Percentiles rank a stretch among this genome's conserved stretches.
These are phyloP conservation scores for Trissolcus brochymenae DNA, from an alignment of 2,888 invertebrate genomes.

Conservation along the genomic window DNA sequence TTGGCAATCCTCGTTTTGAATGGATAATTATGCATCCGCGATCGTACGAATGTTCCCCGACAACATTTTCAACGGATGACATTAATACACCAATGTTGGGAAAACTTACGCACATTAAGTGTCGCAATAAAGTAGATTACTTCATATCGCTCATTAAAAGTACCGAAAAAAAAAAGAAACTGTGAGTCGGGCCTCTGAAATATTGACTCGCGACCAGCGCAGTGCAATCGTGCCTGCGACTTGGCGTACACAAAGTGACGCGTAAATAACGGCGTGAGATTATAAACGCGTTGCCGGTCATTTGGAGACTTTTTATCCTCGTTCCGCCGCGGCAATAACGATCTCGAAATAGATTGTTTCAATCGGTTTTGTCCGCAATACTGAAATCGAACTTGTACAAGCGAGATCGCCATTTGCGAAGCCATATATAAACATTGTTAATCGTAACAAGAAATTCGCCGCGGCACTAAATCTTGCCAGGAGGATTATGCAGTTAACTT, in stretches of 20 bases:
- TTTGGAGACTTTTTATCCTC: slow-evolving; percentile 8
- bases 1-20: slow-evolving; percentile 36
- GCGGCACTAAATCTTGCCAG: slow-evolving; percentile 33
- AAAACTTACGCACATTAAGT: slow-evolving; percentile 21
- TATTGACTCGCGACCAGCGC: not conserved
- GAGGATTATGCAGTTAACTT: slow-evolving; percentile 38
- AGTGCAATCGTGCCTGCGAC: not conserved
- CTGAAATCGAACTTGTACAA: slow-evolving; percentile 43
- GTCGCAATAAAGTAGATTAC: slow-evolving; percentile 19
- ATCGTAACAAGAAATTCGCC: slow-evolving; percentile 51
- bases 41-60: slow-evolving; percentile 10
- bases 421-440: slow-evolving; percentile 49
- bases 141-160: slow-evolving; percentile 14
- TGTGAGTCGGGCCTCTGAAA: not conserved
- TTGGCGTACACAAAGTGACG: slow-evolving; percentile 1
- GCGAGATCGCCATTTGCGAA: slow-evolving; percentile 26
- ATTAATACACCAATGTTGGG: slow-evolving; percentile 11
- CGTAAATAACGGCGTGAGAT: slow-evolving; percentile 29
- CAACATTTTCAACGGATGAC: slow-evolving; percentile 20
- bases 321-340: not conserved
- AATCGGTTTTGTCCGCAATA: slow-evolving; percentile 37
- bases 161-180: slow-evolving; percentile 12
- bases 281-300: slow-evolving; percentile 2
- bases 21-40: slow-evolving; percentile 29
- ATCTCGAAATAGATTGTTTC: slow-evolving; percentile 34